Percentiles rank a stretch among this genome's conserved stretches.
phyloP scores from a whole-genome alignment of 2,113 vertebrate species.

The Muntiacus muntjak region DNA sequence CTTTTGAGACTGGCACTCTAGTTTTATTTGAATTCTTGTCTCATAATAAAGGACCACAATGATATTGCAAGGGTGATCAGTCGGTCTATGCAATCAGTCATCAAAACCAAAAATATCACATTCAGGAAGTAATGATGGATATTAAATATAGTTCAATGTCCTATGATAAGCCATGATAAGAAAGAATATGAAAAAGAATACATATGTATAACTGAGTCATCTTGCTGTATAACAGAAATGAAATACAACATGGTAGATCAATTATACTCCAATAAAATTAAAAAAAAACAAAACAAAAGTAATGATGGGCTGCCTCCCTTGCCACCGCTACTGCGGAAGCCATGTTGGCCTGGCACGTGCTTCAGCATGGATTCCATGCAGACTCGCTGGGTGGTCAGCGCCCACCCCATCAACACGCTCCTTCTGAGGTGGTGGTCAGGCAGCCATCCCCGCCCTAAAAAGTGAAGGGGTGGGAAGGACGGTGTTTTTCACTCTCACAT shows the following conservation, averaged over 20 bases:
- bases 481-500: background rate
- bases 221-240: background rate
- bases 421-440: background rate
- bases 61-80: background rate
- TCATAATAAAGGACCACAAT: background rate
- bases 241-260: background rate
- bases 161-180: background rate
- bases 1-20: background rate
- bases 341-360: background rate
- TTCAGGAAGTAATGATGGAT: background rate
- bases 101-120: background rate
- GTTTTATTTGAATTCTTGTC: background rate
- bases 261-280: background rate
- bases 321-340: background rate
- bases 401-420: accelerated
- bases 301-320: background rate
- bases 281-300: background rate
- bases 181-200: background rate
- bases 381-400: accelerated
- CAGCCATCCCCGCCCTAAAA: background rate
- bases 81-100: background rate
- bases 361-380: background rate
- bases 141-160: background rate
- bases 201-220: background rate
- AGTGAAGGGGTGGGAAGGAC: background rate